Evolutionary conservation across 2,888 invertebrate species (phyloP).

Genomic region (Nipponacmea schrenckii): DNA sequence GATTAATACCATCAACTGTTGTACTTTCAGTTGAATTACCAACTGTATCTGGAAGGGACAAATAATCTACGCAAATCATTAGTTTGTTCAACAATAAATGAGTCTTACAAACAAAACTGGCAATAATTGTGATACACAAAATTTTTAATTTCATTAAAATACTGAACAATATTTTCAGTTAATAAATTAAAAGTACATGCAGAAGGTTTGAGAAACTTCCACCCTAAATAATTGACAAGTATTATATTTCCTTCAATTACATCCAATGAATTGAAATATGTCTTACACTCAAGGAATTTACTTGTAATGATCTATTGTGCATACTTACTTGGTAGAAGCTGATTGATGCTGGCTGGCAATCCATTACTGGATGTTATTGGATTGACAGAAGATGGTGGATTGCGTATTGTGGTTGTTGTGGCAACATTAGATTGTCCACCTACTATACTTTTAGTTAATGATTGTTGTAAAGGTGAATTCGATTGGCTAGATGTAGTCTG

Average conservation of each 20-base stretch:
- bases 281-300: too few species aligned
- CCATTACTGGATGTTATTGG: constrained; percentile 44
- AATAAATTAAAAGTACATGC: too few species aligned
- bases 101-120: neutral
- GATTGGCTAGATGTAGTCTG: constrained; percentile 8
- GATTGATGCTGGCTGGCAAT: constrained; percentile 53
- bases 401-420: constrained; percentile 32
- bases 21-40: constrained; percentile 94
- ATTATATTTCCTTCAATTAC: too few species aligned
- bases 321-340: constrained; percentile 60
- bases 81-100: neutral
- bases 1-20: constrained; percentile 94
- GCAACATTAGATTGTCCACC: constrained; percentile 25
- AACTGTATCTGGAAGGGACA: constrained; percentile 68
- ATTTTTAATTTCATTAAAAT: too few species aligned
- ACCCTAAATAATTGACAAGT: too few species aligned
- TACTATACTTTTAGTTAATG: constrained; percentile 40
- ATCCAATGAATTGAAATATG: too few species aligned
- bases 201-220: too few species aligned
- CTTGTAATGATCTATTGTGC: neutral
- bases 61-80: neutral
- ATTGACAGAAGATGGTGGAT: constrained; percentile 24
- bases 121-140: too few species aligned
- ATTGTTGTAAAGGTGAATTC: constrained; percentile 41
- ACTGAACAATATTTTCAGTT: too few species aligned